Evolutionary conservation across 2,888 invertebrate species (phyloP).

Genomic region (Globia sparganii): DNA sequence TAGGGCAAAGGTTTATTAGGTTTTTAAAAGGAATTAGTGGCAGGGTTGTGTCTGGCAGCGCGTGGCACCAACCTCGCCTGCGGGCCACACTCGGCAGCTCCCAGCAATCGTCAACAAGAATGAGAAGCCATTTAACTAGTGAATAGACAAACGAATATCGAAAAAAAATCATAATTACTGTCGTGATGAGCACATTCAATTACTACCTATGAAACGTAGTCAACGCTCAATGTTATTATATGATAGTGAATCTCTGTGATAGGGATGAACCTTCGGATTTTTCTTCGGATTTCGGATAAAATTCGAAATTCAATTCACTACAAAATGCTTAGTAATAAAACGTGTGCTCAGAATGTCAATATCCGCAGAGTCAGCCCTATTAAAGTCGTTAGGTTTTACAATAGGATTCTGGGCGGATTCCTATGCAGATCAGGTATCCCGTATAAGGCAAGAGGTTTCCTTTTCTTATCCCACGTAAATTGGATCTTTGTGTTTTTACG

Average conservation of each 20-base stretch:
- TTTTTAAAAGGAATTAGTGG: conserved; percentile 60
- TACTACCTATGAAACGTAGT: neutral
- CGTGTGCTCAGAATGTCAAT: conserved; percentile 30
- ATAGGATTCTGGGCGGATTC: conserved; percentile 43
- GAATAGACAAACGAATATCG: conserved; percentile 41
- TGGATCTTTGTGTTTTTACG: conserved; percentile 53
- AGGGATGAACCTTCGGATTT: neutral
- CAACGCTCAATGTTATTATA: conserved; percentile 20
- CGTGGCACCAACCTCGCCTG: conserved; percentile 62
- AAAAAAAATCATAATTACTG: conserved; percentile 32
- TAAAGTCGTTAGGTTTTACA: conserved; percentile 46
- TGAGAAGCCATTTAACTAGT: conserved; percentile 55
- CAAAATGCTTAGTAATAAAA: conserved; percentile 31
- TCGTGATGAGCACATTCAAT: conserved; percentile 6
- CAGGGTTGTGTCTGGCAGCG: conserved; percentile 62
- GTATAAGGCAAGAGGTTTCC: conserved; percentile 40
- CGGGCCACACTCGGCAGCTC: conserved; percentile 66
- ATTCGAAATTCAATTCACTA: conserved; percentile 21
- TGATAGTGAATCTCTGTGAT: conserved; percentile 37
- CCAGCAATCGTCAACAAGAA: too few species aligned
- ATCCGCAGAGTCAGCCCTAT: conserved; percentile 44
- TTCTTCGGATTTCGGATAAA: neutral
- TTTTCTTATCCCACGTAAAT: conserved; percentile 53
- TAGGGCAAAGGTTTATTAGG: conserved; percentile 58
- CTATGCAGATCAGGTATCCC: conserved; percentile 60